Evolutionary conservation across 2,113 vertebrate species (phyloP).

Genomic region (Ailurus styani): DNA sequence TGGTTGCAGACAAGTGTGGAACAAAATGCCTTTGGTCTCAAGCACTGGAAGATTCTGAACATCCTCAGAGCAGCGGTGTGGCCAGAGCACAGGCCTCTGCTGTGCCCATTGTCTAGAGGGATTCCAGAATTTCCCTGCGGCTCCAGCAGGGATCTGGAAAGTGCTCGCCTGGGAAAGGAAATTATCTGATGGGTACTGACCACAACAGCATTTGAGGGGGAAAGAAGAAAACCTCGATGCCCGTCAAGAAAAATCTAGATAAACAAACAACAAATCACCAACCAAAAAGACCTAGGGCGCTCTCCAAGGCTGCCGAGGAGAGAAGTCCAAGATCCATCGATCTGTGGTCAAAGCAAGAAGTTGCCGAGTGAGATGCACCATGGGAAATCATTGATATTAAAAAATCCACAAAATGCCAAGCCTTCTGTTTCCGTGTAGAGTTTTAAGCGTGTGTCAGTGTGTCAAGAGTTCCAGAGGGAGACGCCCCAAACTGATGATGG

Average conservation of each 20-base stretch:
- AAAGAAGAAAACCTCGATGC: not conserved
- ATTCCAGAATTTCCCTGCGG: not conserved
- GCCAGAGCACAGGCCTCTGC: not conserved
- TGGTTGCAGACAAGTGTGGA: accelerated
- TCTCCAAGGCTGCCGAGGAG: not conserved
- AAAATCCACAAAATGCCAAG: not conserved
- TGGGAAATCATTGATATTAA: accelerated
- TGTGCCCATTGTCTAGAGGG: accelerated
- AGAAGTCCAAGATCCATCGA: not conserved
- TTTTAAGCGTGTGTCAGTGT: accelerated
- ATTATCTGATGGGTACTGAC: accelerated
- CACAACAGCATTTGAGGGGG: accelerated
- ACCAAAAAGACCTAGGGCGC: accelerated
- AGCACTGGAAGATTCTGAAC: not conserved
- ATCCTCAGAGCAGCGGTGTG: not conserved
- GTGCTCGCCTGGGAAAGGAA: too few relatives aligned
- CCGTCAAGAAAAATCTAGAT: not conserved
- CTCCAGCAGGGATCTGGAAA: not conserved
- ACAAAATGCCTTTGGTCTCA: not conserved
- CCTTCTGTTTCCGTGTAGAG: accelerated
- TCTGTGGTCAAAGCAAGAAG: not conserved
- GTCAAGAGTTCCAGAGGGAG: not conserved
- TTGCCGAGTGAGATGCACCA: not conserved
- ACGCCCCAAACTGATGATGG: not conserved
- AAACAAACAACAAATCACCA: not conserved